A percentile compares a stretch with the other conserved stretches of the same genome.
Evolutionary conservation across 2,888 invertebrate species (phyloP).

Genomic region (Dolichopus griseipennis): DNA sequence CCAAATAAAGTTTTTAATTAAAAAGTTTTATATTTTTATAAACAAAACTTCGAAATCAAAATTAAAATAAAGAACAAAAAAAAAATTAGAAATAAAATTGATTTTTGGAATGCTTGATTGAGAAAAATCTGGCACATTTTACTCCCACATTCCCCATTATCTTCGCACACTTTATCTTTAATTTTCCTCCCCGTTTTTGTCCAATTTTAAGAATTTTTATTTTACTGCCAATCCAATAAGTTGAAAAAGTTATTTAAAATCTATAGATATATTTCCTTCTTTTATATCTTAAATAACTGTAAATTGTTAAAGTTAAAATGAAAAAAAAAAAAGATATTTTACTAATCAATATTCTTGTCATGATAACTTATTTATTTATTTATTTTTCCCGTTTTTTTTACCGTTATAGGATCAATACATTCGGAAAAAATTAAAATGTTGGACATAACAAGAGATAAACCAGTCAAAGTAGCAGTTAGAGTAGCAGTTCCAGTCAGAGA

Average conservation of each 20-base stretch:
- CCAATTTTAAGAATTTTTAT: neutral
- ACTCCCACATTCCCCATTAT: no score
- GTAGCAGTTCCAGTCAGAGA: conserved; percentile 79
- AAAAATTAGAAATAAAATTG: no score
- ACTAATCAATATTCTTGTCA: neutral
- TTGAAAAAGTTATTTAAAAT: no score
- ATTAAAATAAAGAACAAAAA: neutral
- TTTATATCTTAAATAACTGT: no score
- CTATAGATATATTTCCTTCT: no score
- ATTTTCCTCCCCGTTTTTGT: neutral
- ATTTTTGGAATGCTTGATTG: no score
- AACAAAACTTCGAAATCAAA: neutral
- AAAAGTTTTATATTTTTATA: neutral
- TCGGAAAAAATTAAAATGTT: conserved; percentile 60
- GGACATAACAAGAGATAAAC: conserved; percentile 79
- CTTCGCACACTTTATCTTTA: no score
- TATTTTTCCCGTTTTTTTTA: neutral
- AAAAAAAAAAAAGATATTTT: neutral
- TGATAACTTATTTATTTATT: neutral
- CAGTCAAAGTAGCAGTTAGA: conserved; percentile 76
- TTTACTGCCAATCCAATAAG: no score
- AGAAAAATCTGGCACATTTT: no score
- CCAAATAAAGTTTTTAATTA: conserved; percentile 2
- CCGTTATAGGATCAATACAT: neutral
- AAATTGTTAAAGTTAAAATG: neutral